Evolutionary conservation across 35 echinoderm and acorn worm genomes (phyloP).

Genomic region (Apostichopus parvimensis): DNA sequence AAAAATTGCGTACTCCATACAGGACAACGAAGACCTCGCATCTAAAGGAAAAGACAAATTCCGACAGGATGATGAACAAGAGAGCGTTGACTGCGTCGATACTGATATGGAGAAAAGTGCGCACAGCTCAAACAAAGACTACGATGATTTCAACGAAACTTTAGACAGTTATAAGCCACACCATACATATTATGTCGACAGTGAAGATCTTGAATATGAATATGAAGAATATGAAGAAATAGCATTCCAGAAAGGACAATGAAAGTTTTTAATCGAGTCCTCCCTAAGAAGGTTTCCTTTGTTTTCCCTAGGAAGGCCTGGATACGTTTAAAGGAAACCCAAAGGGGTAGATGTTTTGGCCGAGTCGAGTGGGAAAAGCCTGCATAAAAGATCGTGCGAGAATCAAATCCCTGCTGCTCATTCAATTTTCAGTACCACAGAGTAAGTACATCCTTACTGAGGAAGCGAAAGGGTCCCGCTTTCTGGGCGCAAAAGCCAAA

Average conservation of each 20-base stretch:
- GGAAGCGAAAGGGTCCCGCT: background rate
- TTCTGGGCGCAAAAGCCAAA: conserved; percentile 3
- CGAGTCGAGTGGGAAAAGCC: conserved; percentile 35
- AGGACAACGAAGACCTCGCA: background rate
- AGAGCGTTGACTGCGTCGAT: background rate
- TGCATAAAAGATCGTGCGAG: background rate
- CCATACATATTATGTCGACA: too few relatives aligned
- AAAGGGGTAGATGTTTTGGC: conserved; percentile 44
- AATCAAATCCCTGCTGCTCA: conserved; percentile 42
- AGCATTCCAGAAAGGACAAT: background rate
- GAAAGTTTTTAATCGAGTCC: background rate
- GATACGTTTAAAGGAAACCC: background rate
- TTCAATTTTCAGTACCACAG: conserved; percentile 33
- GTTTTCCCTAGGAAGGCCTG: conserved; percentile 4
- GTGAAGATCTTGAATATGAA: too few relatives aligned
- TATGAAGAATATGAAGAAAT: too few relatives aligned
- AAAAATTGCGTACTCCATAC: background rate
- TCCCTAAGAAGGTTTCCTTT: conserved; percentile 14
- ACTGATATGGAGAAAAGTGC: background rate
- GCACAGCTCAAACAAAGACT: background rate
- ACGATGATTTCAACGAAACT: too few relatives aligned
- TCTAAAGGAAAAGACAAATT: background rate
- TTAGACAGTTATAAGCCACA: too few relatives aligned
- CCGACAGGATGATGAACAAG: background rate
- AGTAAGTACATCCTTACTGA: background rate